Percentiles rank a stretch among this genome's conserved stretches.
Evolutionary conservation across 2,888 invertebrate genomes (phyloP).

Genomic region (Sthenelais limicola): DNA sequence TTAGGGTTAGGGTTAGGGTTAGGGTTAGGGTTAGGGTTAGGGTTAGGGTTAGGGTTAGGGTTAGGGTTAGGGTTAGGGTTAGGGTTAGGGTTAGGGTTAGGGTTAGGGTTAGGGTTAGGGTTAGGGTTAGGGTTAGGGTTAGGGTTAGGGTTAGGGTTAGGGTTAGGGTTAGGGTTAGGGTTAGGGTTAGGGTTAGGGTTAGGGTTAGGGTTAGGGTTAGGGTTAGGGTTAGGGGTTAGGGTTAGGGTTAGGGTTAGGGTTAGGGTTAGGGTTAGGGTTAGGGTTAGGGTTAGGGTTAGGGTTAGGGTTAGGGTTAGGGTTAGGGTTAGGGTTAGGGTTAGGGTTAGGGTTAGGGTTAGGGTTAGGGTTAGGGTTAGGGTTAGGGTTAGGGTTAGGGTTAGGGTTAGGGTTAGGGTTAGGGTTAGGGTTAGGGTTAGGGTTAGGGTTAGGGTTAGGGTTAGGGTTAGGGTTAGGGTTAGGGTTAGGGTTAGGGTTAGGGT

Average conservation of each 20-base stretch:
- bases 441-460: constrained; percentile 36
- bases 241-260: constrained; percentile 50
- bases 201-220: constrained; percentile 49
- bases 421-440: constrained; percentile 26
- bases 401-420: constrained; percentile 45
- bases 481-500: constrained; percentile 37
- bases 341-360: constrained; percentile 42
- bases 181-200: constrained; percentile 47
- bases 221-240: too few species aligned
- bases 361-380: constrained; percentile 31
- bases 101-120: constrained; percentile 49
- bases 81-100: constrained; percentile 42
- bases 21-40: constrained; percentile 50
- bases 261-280: constrained; percentile 51
- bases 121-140: constrained; percentile 48
- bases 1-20: constrained; percentile 49
- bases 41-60: constrained; percentile 45
- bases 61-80: constrained; percentile 44
- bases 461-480: constrained; percentile 24
- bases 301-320: constrained; percentile 48
- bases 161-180: constrained; percentile 49
- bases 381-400: constrained; percentile 4
- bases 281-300: constrained; percentile 49
- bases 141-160: constrained; percentile 48
- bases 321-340: constrained; percentile 44